A percentile compares a stretch with the other conserved stretches of the same genome.
phyloP scores from a whole-genome alignment of 1,140 invertebrate species.

The Ceratina japonica region DNA sequence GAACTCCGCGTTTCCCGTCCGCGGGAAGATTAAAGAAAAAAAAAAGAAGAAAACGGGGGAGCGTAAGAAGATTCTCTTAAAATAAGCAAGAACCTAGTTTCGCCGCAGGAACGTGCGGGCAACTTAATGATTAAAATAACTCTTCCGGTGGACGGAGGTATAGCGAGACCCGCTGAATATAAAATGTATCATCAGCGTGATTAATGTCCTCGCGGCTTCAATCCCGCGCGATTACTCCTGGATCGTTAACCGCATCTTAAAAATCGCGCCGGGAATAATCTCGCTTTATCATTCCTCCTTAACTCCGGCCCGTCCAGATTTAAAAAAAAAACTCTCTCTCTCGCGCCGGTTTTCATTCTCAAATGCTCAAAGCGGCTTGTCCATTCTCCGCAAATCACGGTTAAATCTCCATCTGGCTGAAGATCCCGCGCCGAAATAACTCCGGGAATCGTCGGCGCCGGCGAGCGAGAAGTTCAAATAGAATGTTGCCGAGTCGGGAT shows the following conservation, averaged over 20 bases:
- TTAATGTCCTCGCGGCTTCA: conserved; percentile 25
- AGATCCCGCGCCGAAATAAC: neutral
- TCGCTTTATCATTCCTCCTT: conserved; percentile 17
- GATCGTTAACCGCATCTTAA: conserved; percentile 33
- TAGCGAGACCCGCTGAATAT: conserved; percentile 19
- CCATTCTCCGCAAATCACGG: neutral
- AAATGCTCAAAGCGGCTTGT: neutral
- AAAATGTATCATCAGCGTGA: conserved; percentile 41
- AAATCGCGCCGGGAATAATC: conserved; percentile 9
- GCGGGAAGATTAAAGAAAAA: conserved; percentile 3
- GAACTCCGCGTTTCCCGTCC: neutral
- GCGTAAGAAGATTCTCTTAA: neutral
- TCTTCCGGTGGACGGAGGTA: neutral
- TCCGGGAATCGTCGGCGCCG: neutral
- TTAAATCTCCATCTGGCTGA: neutral
- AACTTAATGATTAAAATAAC: conserved; percentile 35
- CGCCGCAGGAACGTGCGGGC: neutral
- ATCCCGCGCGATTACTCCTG: conserved; percentile 33
- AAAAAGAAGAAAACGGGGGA: neutral
- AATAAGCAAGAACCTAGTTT: neutral
- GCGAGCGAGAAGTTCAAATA: neutral
- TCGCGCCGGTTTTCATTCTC: neutral
- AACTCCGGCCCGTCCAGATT: neutral
- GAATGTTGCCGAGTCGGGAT: neutral
- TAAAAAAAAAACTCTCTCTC: neutral